Evolutionary conservation across 2,113 vertebrate genomes (phyloP).

Genomic region (Heloderma charlesbogerti): DNA sequence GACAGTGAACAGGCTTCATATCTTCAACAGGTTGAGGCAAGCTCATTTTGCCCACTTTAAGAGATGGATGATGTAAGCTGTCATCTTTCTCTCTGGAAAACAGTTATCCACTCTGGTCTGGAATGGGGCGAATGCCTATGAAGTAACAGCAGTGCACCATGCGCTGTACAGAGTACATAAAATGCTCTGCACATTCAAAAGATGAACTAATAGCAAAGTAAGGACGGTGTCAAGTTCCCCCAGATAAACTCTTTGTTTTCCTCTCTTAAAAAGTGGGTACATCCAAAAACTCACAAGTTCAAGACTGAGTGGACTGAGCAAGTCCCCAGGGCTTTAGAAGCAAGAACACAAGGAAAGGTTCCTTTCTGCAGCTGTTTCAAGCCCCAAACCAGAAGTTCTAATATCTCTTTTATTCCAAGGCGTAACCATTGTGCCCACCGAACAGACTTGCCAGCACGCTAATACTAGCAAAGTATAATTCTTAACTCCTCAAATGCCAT

Average conservation of each 20-base stretch:
- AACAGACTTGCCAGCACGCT: neutral
- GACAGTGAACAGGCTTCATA: neutral
- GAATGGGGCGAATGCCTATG: neutral
- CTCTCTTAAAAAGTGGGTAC: neutral
- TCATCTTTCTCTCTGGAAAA: neutral
- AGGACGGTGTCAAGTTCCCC: neutral
- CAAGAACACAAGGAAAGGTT: neutral
- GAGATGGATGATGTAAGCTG: neutral
- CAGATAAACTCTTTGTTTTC: neutral
- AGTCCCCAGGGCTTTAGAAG: neutral
- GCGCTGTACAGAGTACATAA: neutral
- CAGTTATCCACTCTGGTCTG: neutral
- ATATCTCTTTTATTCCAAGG: conserved; percentile 10
- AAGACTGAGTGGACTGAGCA: neutral
- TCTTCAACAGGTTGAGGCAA: conserved; percentile 5
- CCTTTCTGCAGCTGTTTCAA: neutral
- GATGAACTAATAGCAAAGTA: conserved; percentile 26
- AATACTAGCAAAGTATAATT: neutral
- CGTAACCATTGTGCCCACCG: neutral
- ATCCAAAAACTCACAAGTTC: conserved; percentile 19
- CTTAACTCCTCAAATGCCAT: accelerated
- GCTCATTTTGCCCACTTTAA: conserved; percentile 4
- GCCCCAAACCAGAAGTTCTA: neutral
- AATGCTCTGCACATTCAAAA: conserved; percentile 31
- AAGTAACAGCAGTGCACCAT: neutral